These are phyloP conservation scores for Lepetodrilus schrolli DNA, from an alignment of 2,888 invertebrate genomes.

Conservation along the genomic window DNA sequence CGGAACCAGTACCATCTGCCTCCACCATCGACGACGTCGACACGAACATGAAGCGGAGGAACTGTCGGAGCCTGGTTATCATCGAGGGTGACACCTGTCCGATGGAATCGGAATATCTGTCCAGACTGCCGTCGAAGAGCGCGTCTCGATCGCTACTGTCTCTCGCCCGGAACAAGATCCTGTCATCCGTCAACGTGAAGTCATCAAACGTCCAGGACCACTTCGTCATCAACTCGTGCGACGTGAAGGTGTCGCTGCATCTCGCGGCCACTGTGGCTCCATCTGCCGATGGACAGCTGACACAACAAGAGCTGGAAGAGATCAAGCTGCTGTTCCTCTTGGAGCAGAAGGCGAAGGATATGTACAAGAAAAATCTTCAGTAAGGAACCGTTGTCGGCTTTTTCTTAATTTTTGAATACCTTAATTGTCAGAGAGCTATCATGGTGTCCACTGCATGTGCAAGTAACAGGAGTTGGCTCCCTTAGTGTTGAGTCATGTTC, in stretches of 20 bases:
- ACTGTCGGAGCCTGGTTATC: neutral
- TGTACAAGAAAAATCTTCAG: neutral
- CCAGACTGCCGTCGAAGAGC: neutral
- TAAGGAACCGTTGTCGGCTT: too few species aligned
- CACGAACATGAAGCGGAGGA: neutral
- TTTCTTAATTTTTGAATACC: too few species aligned
- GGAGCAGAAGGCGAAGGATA: constrained; percentile 21
- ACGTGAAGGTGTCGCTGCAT: constrained; percentile 38
- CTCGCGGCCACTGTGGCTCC: neutral
- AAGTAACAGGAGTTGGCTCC: too few species aligned
- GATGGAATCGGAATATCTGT: neutral
- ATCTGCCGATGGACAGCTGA: neutral
- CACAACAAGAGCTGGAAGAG: neutral
- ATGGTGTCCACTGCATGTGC: too few species aligned
- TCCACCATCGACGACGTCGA: neutral
- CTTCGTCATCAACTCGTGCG: constrained; percentile 56
- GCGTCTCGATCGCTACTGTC: constrained; percentile 29
- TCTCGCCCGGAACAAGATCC: constrained; percentile 28
- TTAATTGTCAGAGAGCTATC: too few species aligned
- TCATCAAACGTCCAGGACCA: constrained; percentile 58
- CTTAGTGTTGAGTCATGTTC: too few species aligned
- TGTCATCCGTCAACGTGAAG: constrained; percentile 37
- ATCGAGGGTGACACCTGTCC: neutral
- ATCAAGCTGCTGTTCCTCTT: constrained; percentile 11
- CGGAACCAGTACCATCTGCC: neutral